Evolutionary conservation across 1,140 invertebrate species (phyloP), one percentile per base, ranked within the genome.

Genomic region (Megalonaias nervosa): DNA sequence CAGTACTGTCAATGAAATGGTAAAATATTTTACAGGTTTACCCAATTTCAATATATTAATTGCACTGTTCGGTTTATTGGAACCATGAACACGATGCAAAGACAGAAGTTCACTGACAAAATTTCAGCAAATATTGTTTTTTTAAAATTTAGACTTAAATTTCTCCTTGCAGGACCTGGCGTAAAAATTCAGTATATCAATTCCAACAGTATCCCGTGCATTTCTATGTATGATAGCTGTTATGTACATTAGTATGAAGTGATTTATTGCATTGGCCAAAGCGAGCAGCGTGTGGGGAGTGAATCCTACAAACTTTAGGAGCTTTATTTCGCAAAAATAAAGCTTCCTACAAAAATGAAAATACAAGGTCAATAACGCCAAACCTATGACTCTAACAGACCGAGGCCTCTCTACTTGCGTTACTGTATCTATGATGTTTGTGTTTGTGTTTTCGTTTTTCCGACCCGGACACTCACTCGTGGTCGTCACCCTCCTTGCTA

Each of bases 241-340:
- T 12, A 15, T 77, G 2, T 71, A 71, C 64, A 60, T 23, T 48
- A 21, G 60, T 21, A 12, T 69, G 64, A 57, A n/a, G n/a, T n/a
- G 59, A 60, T 11, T 21, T 77, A 13, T 66, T 77, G 56, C 70
- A 73, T 15, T 78, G 76, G 76, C 76, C 71, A 62, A 66, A 73
- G 17, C 72, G 60, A 59, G 76, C 72, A 2, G 21, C 17, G 38
- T 21, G 71, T 23, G 57, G 61, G 14, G 23, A 31, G 11, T n/a
- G n/a, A n/a, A n/a, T n/a, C n/a, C n/a, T n/a, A n/a, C n/a, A n/a
- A n/a, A n/a, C n/a, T n/a, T n/a, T n/a, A n/a, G n/a, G n/a, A n/a
- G n/a, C n/a, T n/a, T n/a, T n/a, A n/a, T n/a, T n/a, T n/a, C n/a
- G n/a, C n/a, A n/a, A n/a, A n/a, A n/a, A n/a, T n/a, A n/a, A n/a